A percentile compares a stretch with the other conserved stretches of the same genome.
Evolutionary conservation across 1,140 invertebrate species (phyloP).

Genomic region (Anoplolepis gracilipes): DNA sequence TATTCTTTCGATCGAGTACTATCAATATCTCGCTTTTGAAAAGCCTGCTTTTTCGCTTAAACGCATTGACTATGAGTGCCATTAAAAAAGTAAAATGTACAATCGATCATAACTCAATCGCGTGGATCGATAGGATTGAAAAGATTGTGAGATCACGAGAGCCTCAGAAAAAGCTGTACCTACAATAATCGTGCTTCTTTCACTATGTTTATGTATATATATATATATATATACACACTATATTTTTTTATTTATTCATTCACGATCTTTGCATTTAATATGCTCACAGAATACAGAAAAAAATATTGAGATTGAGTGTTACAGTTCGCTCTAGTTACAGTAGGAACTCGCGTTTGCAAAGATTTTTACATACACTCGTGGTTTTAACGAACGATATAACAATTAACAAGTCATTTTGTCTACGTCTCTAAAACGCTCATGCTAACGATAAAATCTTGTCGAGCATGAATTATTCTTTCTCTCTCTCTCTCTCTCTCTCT

Average conservation of each 20-base stretch:
- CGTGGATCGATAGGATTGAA: neutral
- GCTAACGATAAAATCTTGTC: constrained; percentile 28
- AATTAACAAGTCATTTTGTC: constrained; percentile 50
- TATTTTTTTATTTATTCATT: neutral
- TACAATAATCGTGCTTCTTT: constrained; percentile 26
- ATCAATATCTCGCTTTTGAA: constrained; percentile 20
- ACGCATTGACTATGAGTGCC: neutral
- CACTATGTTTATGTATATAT: neutral
- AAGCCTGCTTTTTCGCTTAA: neutral
- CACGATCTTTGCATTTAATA: neutral
- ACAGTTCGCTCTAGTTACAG: neutral
- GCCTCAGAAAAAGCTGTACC: neutral
- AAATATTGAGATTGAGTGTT: neutral
- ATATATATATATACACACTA: neutral
- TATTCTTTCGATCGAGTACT: constrained; percentile 8
- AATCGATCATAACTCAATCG: constrained; percentile 37
- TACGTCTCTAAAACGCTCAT: neutral
- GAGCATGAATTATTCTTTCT: constrained; percentile 25
- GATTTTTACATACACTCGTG: constrained; percentile 14
- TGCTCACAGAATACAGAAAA: neutral
- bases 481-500: neutral
- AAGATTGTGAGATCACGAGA: neutral
- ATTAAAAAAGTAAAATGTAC: constrained; percentile 2
- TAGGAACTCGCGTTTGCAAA: neutral
- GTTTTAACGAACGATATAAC: constrained; percentile 17